Evolutionary conservation across 1,140 invertebrate species (phyloP), one percentile per base, ranked within the genome.

Genomic region (Eumaeus atala): DNA sequence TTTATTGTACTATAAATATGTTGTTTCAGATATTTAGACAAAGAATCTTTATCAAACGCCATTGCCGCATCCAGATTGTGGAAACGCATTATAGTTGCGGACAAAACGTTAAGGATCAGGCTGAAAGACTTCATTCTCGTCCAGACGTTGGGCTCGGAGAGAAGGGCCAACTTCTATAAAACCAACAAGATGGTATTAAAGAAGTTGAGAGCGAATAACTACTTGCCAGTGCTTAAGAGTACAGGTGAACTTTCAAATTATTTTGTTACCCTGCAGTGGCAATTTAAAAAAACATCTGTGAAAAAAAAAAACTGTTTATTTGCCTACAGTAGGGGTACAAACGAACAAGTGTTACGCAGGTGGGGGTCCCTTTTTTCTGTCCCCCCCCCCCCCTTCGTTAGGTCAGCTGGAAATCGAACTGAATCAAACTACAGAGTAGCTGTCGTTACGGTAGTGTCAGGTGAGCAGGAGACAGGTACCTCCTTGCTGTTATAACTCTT

Each of bases 21-120:
- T n/a, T n/a, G 48, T 58, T 62, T 33, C 56, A 84, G 80, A 6
- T 81, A 70, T 57, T 64, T 84, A 61, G 73, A 78, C 42, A 62
- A 70, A 10, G 21, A 33, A 48, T 71, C 74, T 7, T 64, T 84
- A 12, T 59, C 67, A 9, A 63, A 50, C 12, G 73, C 74, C 8
- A 54, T 34, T 8, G 50, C 51, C 11, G 61, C 61, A 1, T 59
- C 55, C 44, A 69, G 64, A 59, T 58, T 59, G 50, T 84, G 80
- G 80, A 51, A 58, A 18, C 56, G 67, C 48, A 80, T 84, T 53
- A 84, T 84, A 53, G 0, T 65, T 8, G 40, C 67, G n/a, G 62
- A 74, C 49, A 75, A 53, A 54, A 67, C 58, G 51, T 62, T 84
- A 12, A 69, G 59, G 56, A 64, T 48, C 35, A 66, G 73, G 8